phyloP scores from a whole-genome alignment of 2,888 invertebrate species.

The Drosophila meridiana region DNA sequence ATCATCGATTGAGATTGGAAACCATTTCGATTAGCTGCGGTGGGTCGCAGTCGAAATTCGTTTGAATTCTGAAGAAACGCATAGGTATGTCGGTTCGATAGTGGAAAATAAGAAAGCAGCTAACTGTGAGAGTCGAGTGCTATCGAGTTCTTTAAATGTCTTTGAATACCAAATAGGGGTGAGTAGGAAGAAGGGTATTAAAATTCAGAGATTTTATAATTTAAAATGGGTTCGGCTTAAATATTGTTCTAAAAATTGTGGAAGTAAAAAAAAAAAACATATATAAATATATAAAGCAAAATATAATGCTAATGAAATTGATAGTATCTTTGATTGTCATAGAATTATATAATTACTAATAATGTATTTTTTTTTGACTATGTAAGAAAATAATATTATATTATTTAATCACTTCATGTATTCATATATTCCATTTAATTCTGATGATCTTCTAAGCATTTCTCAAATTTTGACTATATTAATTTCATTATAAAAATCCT shows the following conservation, averaged over 20 bases:
- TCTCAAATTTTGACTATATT: not conserved
- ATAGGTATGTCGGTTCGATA: constrained; percentile 40
- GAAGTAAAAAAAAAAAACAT: not conserved
- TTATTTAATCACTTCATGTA: too few species aligned
- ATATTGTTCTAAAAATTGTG: not conserved
- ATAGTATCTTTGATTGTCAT: too few species aligned
- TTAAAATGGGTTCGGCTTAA: not conserved
- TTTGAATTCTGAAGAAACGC: constrained; percentile 37
- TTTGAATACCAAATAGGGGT: not conserved
- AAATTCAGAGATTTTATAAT: not conserved
- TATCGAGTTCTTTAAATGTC: too few species aligned
- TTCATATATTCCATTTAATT: not conserved
- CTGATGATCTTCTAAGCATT: not conserved
- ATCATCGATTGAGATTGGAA: constrained; percentile 74
- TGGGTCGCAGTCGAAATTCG: constrained; percentile 54
- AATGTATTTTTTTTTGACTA: too few species aligned
- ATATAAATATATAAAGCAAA: too few species aligned
- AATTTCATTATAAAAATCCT: not conserved
- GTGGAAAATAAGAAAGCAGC: constrained; percentile 4
- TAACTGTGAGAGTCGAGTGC: not conserved
- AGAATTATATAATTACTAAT: too few species aligned
- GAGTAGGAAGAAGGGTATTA: not conserved
- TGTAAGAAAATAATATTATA: too few species aligned
- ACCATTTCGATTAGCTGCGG: constrained; percentile 56
- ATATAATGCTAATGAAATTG: too few species aligned